Evolutionary conservation across 2,888 invertebrate species (phyloP).

Genomic region (Dioctria linearis): DNA sequence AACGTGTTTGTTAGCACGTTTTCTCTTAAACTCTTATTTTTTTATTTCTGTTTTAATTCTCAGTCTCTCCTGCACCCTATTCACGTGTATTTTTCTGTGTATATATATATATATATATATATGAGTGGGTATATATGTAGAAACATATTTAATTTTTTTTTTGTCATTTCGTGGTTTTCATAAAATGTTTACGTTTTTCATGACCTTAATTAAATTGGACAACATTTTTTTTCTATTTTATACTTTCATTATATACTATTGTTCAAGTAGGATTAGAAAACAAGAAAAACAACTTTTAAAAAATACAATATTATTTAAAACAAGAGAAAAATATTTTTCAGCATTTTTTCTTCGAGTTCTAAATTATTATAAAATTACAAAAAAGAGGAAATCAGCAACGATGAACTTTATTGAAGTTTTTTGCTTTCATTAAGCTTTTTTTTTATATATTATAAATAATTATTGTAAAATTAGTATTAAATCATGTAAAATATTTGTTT

Average conservation of each 20-base stretch:
- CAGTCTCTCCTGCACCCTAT: background rate
- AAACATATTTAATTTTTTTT: background rate
- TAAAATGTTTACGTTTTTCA: background rate
- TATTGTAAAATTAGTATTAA: slow-evolving; percentile 36
- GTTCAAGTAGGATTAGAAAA: background rate
- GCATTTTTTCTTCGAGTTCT: background rate
- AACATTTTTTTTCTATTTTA: background rate
- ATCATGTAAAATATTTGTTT: slow-evolving; percentile 38
- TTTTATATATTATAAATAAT: slow-evolving; percentile 24
- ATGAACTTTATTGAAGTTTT: slow-evolving; percentile 33
- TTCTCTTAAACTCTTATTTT: background rate
- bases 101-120: too few relatives aligned
- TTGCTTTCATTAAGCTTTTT: slow-evolving; percentile 33
- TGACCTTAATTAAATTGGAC: background rate
- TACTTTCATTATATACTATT: background rate
- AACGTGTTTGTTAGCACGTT: background rate
- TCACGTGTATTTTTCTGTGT: background rate
- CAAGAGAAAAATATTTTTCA: background rate
- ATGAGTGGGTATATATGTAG: background rate
- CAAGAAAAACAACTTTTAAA: background rate
- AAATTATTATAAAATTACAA: slow-evolving; percentile 43
- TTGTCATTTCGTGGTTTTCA: background rate
- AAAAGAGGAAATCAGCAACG: slow-evolving; percentile 36
- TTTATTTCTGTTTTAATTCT: background rate
- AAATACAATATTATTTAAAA: background rate